Conservation (phyloP, 2,797 vertebrate species). For the Pseudochromis fuscus region DNA sequence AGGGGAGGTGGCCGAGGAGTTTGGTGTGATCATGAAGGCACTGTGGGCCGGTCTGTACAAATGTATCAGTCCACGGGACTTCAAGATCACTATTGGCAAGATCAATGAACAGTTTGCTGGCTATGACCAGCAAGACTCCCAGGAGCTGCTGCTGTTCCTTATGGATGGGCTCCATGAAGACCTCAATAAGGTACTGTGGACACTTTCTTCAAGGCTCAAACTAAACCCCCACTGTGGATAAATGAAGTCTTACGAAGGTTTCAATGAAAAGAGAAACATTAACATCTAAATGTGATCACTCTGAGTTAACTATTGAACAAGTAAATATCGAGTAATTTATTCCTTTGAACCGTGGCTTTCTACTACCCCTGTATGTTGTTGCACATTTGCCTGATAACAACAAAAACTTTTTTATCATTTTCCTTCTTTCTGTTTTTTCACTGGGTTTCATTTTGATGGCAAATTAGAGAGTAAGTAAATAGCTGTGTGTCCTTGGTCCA, state of each 20-base stretch:
- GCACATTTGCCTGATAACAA: constrained; percentile 65
- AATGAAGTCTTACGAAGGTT: not conserved
- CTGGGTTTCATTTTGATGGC: constrained; percentile 83
- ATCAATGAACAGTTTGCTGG: constrained; percentile 96
- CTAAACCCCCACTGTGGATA: not conserved
- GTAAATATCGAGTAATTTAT: constrained; percentile 13
- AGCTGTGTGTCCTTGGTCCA: constrained; percentile 70
- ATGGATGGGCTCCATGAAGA: constrained; percentile 99
- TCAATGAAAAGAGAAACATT: not conserved
- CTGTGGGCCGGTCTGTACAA: constrained; percentile 96
- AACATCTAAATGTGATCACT: constrained; percentile 2
- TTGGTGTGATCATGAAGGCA: constrained; percentile 97
- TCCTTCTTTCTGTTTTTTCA: constrained; percentile 74
- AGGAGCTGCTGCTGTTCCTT: constrained; percentile 96
- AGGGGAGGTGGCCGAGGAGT: constrained; percentile 98
- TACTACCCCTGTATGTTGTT: constrained; percentile 54
- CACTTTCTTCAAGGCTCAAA: not conserved
- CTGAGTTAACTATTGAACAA: constrained; percentile 18
- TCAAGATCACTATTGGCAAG: constrained; percentile 96
- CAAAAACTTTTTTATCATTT: constrained; percentile 69
- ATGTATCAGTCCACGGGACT: constrained; percentile 95
- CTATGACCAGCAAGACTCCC: constrained; percentile 97
- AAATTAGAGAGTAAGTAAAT: constrained; percentile 88
- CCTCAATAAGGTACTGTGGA: constrained; percentile 94
- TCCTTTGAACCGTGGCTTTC: constrained; percentile 31